Base-by-base conservation (phyloP, 2,888 invertebrate species). In the Ormyrus labotus region DNA sequence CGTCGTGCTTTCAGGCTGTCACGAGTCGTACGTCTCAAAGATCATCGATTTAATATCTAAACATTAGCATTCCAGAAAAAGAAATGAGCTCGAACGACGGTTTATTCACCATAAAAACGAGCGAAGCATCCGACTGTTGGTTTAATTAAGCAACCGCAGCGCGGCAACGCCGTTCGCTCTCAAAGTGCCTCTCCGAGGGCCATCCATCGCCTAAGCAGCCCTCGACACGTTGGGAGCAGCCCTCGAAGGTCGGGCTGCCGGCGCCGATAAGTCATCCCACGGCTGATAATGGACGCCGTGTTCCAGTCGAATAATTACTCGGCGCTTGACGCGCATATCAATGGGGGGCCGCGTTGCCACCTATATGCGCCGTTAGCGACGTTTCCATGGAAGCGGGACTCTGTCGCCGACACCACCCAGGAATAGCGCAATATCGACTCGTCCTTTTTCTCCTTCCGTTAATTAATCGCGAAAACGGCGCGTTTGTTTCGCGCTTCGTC, bases 281-380 rank as follows among this genome's bases (percentile, higher is more conserved):
- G 57, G 19, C 48, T 58, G 67, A 64, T 45, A 77, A 77, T 50
- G 77, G 47, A 34, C 57, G 65, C 64, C 77, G 64, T 64, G 70
- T 77, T 71, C 64, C 70, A 69, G 48, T 63, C 65, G 77, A 64
- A 71, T 77, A 71, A 70, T 78, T 58, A 60, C 63, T 51, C 57
- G 76, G 68, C 76, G 57, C 61, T 50, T 61, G 76, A 60, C 9
- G 51, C 53, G 74, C 65, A 74, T 65, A 48, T 65, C 65, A 65
- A 65, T 74, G 34, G 19, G 50, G n/a, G 6, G 13, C 7, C 58
- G 13, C 9, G 11, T 45, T 57, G n/a, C 6, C 57, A 55, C 47
- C 45, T 69, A 34, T 34, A 45, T 9, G 34, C 68, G 47, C 45
- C n/a, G 71, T 45, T 61, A 2, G 34, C 19, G 4, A 63, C 11